Percentiles rank a stretch among this genome's conserved stretches.
Conservation (phyloP, 1,140 invertebrate species). For the Pachypsylla venusta region DNA sequence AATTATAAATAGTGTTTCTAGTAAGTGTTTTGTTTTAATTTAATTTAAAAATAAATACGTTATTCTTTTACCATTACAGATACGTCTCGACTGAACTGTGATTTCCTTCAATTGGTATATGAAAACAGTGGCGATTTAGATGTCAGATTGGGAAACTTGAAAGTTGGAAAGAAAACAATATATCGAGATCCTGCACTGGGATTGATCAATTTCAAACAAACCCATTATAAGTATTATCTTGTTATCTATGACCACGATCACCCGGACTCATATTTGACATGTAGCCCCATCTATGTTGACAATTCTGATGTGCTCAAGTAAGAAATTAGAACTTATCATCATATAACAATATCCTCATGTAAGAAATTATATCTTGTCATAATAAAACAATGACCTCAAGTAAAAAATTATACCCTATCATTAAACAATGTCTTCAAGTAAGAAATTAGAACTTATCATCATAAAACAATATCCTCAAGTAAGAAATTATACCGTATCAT, state of each 20-base stretch:
- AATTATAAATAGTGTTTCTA: too few relatives aligned
- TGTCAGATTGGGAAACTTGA: slow-evolving; percentile 53
- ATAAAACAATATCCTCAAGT: neutral
- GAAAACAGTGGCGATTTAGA: slow-evolving; percentile 78
- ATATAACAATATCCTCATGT: too few relatives aligned
- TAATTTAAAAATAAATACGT: too few relatives aligned
- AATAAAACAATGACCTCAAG: neutral
- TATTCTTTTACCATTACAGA: slow-evolving; percentile 32
- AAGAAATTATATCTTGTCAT: slow-evolving; percentile 17
- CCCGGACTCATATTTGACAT: slow-evolving; percentile 60
- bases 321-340: slow-evolving; percentile 27
- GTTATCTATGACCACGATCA: slow-evolving; percentile 70
- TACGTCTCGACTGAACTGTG: slow-evolving; percentile 46
- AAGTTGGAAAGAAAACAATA: slow-evolving; percentile 45
- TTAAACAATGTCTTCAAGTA: neutral
- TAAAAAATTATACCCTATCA: neutral
- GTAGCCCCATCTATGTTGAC: slow-evolving; percentile 59
- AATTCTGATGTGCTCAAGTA: slow-evolving; percentile 50
- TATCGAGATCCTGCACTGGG: slow-evolving; percentile 51
- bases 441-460: neutral
- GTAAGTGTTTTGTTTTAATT: too few relatives aligned
- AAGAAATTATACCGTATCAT: too few relatives aligned
- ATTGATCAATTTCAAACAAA: slow-evolving; percentile 49
- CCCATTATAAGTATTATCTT: slow-evolving; percentile 59
- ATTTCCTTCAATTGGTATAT: slow-evolving; percentile 68